Base-by-base conservation (phyloP, 2,113 vertebrate genomes). In the Amazona vittata region DNA sequence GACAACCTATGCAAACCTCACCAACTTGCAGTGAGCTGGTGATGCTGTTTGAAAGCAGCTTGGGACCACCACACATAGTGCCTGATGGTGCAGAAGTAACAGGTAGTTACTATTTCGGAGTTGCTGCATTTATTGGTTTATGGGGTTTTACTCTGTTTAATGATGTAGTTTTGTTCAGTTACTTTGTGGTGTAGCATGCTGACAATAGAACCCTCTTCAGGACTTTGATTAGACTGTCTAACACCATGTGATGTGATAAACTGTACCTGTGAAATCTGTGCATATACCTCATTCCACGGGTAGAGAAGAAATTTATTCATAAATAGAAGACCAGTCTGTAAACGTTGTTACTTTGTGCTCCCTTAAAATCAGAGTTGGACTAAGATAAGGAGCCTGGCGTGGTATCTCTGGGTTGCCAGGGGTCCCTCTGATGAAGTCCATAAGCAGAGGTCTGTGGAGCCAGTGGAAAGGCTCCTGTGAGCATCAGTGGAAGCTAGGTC, bases 351-450 rank as follows among this genome's bases (percentile, higher is more conserved):
- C 13, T 79, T 91, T 87, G 17, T 87, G 78, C 33, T 70, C 20
- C 20, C 20, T 37, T 79, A 62, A 90, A 91, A 70, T 67, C 59
- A 57, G 77, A 83, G 18, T 20, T 39, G 55, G 28, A 43, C 26
- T 71, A 49, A 67, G 43, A 67, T 26, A 64, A 44, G 44, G 43
- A 68, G 41, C 41, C 7, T 11, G 22, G 16, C 18, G 1, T 35
- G 17, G 15, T 67, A 9, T 68, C 11, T 63, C 18, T 46, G 57
- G 20, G 22, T 53, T 84, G 10, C 67, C 33, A 5, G 33, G 11
- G 6, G 1, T 64, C 55, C 21, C 5, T 20, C 33, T 33, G 39
- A 39, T 74, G 13, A 68, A 52, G 46, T 53, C 7, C 0, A 6
- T 71, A 49, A 31, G 19, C 1, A 10, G 62, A 75, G 11, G 12